phyloP scores from a whole-genome alignment of 2,888 invertebrate genomes.

The Deroplatys truncata region DNA sequence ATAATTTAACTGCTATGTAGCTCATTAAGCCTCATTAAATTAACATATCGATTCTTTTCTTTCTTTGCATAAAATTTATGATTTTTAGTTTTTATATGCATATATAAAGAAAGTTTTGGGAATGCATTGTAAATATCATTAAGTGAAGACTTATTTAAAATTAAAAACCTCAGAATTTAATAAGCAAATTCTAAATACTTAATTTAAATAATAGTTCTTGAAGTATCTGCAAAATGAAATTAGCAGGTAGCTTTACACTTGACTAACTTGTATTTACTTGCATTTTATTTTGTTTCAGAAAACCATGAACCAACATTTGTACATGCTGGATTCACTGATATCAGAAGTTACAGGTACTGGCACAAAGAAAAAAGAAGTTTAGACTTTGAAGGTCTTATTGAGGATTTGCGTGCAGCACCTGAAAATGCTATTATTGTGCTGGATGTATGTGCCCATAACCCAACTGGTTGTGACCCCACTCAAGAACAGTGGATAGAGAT shows the following conservation, averaged over 20 bases:
- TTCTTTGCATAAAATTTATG: neutral
- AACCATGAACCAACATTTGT: conserved; percentile 87
- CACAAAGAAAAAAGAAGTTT: conserved; percentile 63
- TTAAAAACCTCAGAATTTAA: no score
- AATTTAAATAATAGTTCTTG: no score
- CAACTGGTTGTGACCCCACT: conserved; percentile 94
- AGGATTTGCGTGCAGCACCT: conserved; percentile 52
- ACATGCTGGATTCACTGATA: conserved; percentile 75
- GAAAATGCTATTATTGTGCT: conserved; percentile 67
- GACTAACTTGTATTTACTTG: neutral
- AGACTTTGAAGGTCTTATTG: conserved; percentile 66
- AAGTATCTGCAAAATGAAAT: no score
- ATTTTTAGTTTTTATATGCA: neutral
- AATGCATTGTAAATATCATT: no score
- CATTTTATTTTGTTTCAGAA: conserved; percentile 52
- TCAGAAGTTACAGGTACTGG: conserved; percentile 91
- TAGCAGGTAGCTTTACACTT: no score
- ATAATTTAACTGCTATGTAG: neutral
- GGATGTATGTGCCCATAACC: conserved; percentile 97
- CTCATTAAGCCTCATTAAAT: neutral
- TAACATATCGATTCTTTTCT: neutral
- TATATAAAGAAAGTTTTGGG: no score
- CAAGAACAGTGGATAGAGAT: conserved; percentile 88
- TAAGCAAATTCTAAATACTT: no score
- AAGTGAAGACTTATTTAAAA: no score